phyloP scores from a whole-genome alignment of 2,113 vertebrate species.

The Jaculus jaculus region DNA sequence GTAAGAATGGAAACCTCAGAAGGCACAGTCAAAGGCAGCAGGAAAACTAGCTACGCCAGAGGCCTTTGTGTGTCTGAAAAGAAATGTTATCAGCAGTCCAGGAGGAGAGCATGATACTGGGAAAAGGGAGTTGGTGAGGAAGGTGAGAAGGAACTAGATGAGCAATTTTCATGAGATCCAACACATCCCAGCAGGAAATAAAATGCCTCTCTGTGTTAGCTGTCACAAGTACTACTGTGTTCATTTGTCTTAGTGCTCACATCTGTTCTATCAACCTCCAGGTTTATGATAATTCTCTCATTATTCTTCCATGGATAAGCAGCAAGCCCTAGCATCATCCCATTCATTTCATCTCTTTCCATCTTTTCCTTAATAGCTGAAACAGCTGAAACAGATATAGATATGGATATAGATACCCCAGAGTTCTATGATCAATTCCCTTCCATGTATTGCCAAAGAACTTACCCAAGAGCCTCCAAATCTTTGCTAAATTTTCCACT shows the following conservation, averaged over 20 bases:
- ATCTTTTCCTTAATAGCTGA: background rate
- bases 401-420: background rate
- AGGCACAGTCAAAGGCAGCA: background rate
- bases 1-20: background rate
- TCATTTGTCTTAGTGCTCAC: background rate
- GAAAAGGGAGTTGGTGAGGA: background rate
- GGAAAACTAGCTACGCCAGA: background rate
- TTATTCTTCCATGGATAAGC: background rate
- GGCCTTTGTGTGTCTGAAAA: background rate
- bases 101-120: background rate
- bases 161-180: background rate
- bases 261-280: background rate
- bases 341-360: background rate
- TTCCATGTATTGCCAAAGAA: background rate
- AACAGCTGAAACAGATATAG: no score
- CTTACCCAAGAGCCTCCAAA: background rate
- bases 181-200: background rate
- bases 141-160: rapidly evolving
- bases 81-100: background rate
- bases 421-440: background rate
- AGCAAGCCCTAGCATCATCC: background rate
- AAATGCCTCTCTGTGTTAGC: background rate
- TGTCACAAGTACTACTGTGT: background rate
- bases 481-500: background rate
- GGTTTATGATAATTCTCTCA: background rate